Evolutionary conservation across 1,140 invertebrate species (phyloP), one percentile per base, ranked within the genome.

Genomic region (Megalopta genalis): DNA sequence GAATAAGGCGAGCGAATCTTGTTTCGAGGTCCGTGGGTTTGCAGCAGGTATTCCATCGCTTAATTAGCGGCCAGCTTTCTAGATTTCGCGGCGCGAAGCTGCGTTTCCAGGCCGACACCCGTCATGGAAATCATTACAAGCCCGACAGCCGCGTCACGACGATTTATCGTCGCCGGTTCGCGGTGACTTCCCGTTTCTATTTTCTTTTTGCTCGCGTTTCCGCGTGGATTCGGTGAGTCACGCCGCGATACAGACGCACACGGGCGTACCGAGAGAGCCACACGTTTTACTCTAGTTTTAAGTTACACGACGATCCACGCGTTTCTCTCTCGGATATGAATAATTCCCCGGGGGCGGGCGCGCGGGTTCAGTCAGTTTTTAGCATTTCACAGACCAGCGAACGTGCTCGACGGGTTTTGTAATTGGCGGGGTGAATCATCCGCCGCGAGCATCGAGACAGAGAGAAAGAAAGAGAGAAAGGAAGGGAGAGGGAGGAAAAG

Each of bases 351-450:
- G 65, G 66, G 65, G 67, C 59, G 68, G 7, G 63, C n/a, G 77
- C 37, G 69, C 59, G 25, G 60, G 39, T 57, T 57, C 62, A 46
- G 27, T 27, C 37, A 66, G 71, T 75, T 76, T 79, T 81, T 81
- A 81, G 59, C 67, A 63, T 77, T 80, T 86, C 39, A 79, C 57
- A 39, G 54, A 54, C 69, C 69, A 59, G 59, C 73, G 73, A 76
- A 82, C 83, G 75, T 73, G 75, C 63, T 59, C 69, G 64, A 70
- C 65, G 67, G n/a, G 74, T 81, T 77, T 77, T 67, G 42, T 81
- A 77, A 84, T 69, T 63, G 59, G 27, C 54, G 27, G 68, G 57
- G 73, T 85, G 83, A 85, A 84, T 85, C 83, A 85, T 54, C 32
- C n/a, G 64, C 82, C 21, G 72, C 9, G 63, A 21, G 16, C 16